Evolutionary conservation across 2,113 vertebrate species (phyloP), one percentile per base, ranked within the genome.

Genomic region (Paradoxurus hermaphroditus): DNA sequence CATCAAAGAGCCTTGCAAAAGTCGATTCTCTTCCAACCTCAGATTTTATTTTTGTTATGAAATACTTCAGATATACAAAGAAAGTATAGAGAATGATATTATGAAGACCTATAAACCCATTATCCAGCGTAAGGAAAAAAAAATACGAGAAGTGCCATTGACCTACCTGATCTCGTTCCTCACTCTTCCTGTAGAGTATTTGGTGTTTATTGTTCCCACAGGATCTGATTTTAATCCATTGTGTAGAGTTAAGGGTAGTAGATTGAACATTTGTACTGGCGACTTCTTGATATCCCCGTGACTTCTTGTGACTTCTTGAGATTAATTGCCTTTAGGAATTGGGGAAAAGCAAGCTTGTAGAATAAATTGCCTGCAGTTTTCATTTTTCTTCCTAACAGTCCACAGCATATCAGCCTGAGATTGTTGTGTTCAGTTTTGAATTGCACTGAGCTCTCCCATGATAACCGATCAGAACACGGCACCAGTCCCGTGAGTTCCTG

Each of bases 321-420:
- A 75, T 86, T 90, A 79, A 90, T 75, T 41, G 25, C 77, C 91
- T 75, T 89, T 85, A 95, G 67, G 72, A 89, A 86, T 63, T 63
- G 8, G 41, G 34, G 78, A 16, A 82, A 88, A 92, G n/a, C 3
- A 41, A 93, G 86, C 67, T 78, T 85, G 90, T 90, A 53, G 39
- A 82, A 90, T 77, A 94, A 90, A 81, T 91, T 95, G 84, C 91
- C 91, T 87, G 14, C 36, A 46, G 82, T 96, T 97, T 92, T 62
- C 83, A 92, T 93, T 83, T 93, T 86, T 97, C 0, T 79, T 95
- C 93, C 93, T 96, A 85, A 75, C 70, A 86, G 39, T 67, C 73
- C 75, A 41, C 56, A 65, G 51, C 92, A 46, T 70, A 53, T 77
- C 82, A 93, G 91, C 78, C 91, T 91, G 11, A 93, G 91, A 88